These are phyloP conservation scores for Daktulosphaira vitifoliae DNA, from an alignment of 1,140 invertebrate species.

Conservation along the genomic window DNA sequence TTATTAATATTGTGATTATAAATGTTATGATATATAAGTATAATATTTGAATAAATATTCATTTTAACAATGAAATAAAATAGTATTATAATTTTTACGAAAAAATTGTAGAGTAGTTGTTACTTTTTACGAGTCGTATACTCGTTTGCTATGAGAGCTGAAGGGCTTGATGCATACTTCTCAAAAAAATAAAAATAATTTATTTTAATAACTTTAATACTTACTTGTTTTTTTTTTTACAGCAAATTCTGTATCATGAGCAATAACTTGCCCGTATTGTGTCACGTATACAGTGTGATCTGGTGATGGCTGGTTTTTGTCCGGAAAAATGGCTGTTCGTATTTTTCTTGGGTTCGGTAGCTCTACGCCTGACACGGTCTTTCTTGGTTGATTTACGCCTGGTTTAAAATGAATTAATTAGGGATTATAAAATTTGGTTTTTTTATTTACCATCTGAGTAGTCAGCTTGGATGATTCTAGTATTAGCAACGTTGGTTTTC, in stretches of 20 bases:
- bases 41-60: no score
- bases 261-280: conserved; percentile 6
- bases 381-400: background rate
- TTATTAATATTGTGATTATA: no score
- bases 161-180: no score
- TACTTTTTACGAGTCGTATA: no score
- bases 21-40: no score
- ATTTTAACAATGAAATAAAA: no score
- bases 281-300: background rate
- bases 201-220: no score
- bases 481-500: conserved; percentile 60
- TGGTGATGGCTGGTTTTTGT: background rate
- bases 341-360: background rate
- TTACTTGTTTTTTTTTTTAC: no score
- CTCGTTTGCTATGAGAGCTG: no score
- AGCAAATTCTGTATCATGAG: conserved; percentile 1
- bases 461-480: conserved; percentile 65
- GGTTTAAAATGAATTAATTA: background rate
- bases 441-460: conserved; percentile 64
- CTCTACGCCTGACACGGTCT: background rate
- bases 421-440: background rate
- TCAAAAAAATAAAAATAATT: no score
- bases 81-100: no score
- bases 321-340: background rate
- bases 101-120: no score